Conservation (phyloP, 2,888 invertebrate genomes). For the Melolontha melolontha region DNA sequence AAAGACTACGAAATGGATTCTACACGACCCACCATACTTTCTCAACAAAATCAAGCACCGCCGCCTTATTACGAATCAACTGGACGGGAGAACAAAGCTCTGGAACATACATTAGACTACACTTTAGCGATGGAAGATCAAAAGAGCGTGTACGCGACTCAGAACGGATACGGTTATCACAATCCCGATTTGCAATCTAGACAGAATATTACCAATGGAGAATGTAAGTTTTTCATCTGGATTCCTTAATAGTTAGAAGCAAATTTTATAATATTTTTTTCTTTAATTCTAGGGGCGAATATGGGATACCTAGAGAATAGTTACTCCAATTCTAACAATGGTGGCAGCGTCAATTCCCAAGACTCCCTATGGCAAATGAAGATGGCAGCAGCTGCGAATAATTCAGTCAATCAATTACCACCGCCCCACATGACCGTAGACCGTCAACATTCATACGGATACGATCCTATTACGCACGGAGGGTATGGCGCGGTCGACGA, state of each 20-base stretch:
- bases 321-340: constrained; percentile 93
- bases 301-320: constrained; percentile 93
- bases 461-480: constrained; percentile 84
- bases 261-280: constrained; percentile 3
- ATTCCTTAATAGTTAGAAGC: background rate
- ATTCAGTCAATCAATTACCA: constrained; percentile 72
- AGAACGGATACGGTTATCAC: constrained; percentile 89
- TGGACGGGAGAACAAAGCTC: constrained; percentile 91
- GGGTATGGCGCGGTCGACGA: constrained; percentile 87
- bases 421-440: constrained; percentile 72
- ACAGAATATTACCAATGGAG: constrained; percentile 81
- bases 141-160: constrained; percentile 85
- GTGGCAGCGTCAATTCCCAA: constrained; percentile 95
- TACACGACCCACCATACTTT: constrained; percentile 84
- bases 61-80: constrained; percentile 91
- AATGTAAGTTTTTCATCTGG: constrained; percentile 74
- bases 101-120: constrained; percentile 90
- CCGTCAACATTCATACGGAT: constrained; percentile 77
- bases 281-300: constrained; percentile 76
- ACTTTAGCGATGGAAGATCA: constrained; percentile 87
- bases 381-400: constrained; percentile 81
- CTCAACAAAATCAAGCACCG: constrained; percentile 88
- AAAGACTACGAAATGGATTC: constrained; percentile 95
- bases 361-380: constrained; percentile 96
- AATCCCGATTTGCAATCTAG: constrained; percentile 76